Evolutionary conservation across 2,113 vertebrate genomes (phyloP).

Genomic region (Menura novaehollandiae): DNA sequence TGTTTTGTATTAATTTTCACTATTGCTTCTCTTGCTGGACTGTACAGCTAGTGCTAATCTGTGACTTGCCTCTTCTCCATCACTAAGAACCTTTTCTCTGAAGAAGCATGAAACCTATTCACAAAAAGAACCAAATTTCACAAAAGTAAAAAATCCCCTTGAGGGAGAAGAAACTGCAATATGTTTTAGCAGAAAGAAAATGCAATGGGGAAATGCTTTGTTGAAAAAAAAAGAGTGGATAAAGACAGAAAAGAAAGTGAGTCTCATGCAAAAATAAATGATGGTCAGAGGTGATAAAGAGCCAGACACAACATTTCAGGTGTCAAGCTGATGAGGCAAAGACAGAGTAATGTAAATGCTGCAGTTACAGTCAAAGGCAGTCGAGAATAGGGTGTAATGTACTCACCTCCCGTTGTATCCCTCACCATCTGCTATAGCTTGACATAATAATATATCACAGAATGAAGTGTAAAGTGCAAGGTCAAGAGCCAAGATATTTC

Average conservation of each 20-base stretch:
- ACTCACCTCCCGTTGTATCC: not conserved
- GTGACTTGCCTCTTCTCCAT: not conserved
- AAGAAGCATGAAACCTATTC: not conserved
- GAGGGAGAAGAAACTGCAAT: not conserved
- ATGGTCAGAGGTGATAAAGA: not conserved
- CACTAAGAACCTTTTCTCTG: not conserved
- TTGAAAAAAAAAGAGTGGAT: not conserved
- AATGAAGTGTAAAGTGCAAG: constrained; percentile 12
- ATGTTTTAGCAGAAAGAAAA: not conserved
- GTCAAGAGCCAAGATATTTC: constrained; percentile 8
- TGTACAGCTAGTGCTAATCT: rapidly evolving
- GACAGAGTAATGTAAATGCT: not conserved
- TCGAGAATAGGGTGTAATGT: not conserved
- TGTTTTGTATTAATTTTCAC: not conserved
- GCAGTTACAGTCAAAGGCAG: not conserved
- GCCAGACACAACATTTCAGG: not conserved
- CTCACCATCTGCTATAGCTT: not conserved
- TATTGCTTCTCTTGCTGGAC: not conserved
- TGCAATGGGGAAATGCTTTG: not conserved
- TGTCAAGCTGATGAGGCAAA: not conserved
- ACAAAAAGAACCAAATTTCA: not conserved
- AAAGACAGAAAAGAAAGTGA: not conserved
- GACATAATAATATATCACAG: not conserved
- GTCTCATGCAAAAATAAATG: not conserved
- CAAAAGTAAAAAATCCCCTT: not conserved